Evolutionary conservation across 2,888 invertebrate genomes (phyloP).

Genomic region (Parnassius orleans): DNA sequence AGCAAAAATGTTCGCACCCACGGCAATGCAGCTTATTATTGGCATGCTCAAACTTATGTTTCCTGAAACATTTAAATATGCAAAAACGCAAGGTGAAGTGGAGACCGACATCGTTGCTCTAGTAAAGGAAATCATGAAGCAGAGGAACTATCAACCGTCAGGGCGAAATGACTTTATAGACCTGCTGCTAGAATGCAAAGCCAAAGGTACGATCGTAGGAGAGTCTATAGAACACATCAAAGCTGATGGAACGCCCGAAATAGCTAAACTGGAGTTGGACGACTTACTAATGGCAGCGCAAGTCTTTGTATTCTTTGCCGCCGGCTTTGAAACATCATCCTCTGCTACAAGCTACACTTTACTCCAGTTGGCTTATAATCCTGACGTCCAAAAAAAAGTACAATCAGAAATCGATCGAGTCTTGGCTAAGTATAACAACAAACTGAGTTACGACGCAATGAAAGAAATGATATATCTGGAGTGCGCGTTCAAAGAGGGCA

Average conservation of each 20-base stretch:
- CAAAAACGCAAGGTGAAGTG: neutral
- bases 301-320: neutral
- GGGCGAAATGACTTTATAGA: neutral
- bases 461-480: conserved; percentile 22
- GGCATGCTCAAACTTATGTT: neutral
- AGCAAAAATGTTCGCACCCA: conserved; percentile 40
- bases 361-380: neutral
- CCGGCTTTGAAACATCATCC: neutral
- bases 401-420: neutral
- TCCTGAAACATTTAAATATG: neutral
- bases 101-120: neutral
- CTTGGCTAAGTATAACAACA: neutral
- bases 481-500: conserved; percentile 34
- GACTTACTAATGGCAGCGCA: neutral
- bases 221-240: neutral
- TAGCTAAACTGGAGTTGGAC: neutral
- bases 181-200: neutral
- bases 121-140: neutral
- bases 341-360: neutral
- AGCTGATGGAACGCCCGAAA: neutral
- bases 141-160: neutral
- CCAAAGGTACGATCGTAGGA: neutral
- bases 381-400: neutral
- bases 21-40: neutral
- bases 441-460: neutral